These are phyloP conservation scores for Muntiacus muntjak DNA, from an alignment of 2,113 vertebrate species.

Conservation along the genomic window DNA sequence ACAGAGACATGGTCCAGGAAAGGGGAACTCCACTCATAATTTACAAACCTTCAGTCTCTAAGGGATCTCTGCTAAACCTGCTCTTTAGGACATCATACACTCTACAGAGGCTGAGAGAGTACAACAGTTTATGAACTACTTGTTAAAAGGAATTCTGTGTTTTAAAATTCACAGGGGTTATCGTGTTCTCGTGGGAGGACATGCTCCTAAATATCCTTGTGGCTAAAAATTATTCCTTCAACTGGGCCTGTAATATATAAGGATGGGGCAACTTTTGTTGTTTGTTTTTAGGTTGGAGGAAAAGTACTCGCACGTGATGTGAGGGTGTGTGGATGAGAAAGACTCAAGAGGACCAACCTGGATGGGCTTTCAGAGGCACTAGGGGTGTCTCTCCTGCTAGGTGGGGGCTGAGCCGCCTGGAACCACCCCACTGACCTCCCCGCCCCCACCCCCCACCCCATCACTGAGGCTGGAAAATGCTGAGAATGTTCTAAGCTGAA, in stretches of 20 bases:
- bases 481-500: neutral
- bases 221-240: neutral
- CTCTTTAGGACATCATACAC: neutral
- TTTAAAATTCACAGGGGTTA: neutral
- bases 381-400: fast-evolving
- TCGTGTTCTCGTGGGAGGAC: neutral
- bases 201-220: neutral
- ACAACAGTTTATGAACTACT: neutral
- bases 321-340: neutral
- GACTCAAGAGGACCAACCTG: fast-evolving
- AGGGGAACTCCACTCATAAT: fast-evolving
- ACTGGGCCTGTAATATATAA: neutral
- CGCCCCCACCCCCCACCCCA: too few species aligned
- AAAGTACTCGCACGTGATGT: neutral
- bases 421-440: too few species aligned
- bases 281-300: neutral
- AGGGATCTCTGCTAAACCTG: fast-evolving
- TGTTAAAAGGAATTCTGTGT: neutral
- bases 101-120: neutral
- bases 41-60: neutral
- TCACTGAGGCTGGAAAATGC: neutral
- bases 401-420: neutral
- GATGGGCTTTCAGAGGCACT: fast-evolving
- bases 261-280: neutral
- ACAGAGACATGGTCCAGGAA: neutral